Conservation (phyloP, 2,797 vertebrate genomes). For the Atherinosoma microstoma region DNA sequence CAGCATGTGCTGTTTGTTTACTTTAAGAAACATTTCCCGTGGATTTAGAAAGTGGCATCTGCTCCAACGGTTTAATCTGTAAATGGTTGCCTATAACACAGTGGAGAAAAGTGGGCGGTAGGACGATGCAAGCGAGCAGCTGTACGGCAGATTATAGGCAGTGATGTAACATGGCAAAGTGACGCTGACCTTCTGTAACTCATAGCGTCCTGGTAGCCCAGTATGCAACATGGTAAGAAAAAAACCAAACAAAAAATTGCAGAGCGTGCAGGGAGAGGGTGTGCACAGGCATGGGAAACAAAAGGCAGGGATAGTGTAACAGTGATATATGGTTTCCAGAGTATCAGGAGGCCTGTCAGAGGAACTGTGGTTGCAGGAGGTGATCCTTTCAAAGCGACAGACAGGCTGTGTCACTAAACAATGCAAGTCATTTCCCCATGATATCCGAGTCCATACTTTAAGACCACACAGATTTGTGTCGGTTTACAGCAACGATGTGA, state of each 20-base stretch:
- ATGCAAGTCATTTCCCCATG: slow-evolving; percentile 4
- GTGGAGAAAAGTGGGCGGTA: slow-evolving; percentile 12
- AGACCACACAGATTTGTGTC: neutral
- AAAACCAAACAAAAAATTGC: slow-evolving; percentile 30
- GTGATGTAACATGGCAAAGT: slow-evolving; percentile 42
- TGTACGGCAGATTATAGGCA: slow-evolving; percentile 26
- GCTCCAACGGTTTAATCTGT: slow-evolving; percentile 21
- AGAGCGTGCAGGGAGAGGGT: too few species aligned
- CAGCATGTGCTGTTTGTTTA: neutral
- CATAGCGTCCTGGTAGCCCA: slow-evolving; percentile 19
- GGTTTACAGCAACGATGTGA: slow-evolving; percentile 18
- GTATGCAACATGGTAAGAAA: slow-evolving; percentile 26
- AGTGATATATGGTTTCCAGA: slow-evolving; percentile 36
- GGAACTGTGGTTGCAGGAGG: slow-evolving; percentile 20
- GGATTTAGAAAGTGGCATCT: slow-evolving; percentile 12
- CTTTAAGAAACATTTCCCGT: neutral
- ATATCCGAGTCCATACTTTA: slow-evolving; percentile 2
- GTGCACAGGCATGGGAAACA: slow-evolving; percentile 10
- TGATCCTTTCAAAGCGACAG: neutral
- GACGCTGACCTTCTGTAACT: slow-evolving; percentile 36
- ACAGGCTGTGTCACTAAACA: neutral
- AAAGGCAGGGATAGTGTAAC: slow-evolving; percentile 29
- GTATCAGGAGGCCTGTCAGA: slow-evolving; percentile 22
- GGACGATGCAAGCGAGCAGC: slow-evolving; percentile 6
- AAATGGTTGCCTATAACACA: slow-evolving; percentile 18